A percentile compares a stretch with the other conserved stretches of the same genome.
Evolutionary conservation across 2,888 invertebrate genomes (phyloP).

Genomic region (Himalopsyche anomala): DNA sequence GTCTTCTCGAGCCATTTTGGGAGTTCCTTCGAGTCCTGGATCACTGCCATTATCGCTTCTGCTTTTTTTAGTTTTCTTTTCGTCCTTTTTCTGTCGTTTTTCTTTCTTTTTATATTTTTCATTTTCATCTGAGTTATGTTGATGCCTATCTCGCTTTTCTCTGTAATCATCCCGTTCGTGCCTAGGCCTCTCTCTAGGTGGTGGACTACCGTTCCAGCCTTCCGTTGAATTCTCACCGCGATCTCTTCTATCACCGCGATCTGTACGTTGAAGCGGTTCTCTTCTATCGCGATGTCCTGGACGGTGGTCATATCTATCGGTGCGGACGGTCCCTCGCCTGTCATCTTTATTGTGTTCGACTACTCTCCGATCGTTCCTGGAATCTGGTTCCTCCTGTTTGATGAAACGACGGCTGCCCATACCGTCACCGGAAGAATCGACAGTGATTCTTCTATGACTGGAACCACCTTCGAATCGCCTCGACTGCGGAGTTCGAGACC

Average conservation of each 20-base stretch:
- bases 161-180: slow-evolving; percentile 58
- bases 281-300: slow-evolving; percentile 43
- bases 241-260: slow-evolving; percentile 35
- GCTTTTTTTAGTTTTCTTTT: slow-evolving; percentile 68
- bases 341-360: slow-evolving; percentile 52
- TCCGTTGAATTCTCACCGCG: slow-evolving; percentile 10
- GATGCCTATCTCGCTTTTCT: slow-evolving; percentile 67
- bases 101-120: slow-evolving; percentile 67
- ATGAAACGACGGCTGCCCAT: neutral
- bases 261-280: neutral
- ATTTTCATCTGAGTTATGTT: slow-evolving; percentile 67
- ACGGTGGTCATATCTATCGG: slow-evolving; percentile 54
- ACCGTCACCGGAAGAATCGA: slow-evolving; percentile 71
- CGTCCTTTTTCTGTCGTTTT: slow-evolving; percentile 68
- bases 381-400: neutral
- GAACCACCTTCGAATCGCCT: slow-evolving; percentile 66
- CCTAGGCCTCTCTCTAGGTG: slow-evolving; percentile 19
- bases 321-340: neutral
- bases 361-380: slow-evolving; percentile 32
- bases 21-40: slow-evolving; percentile 44
- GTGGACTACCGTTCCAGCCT: slow-evolving; percentile 26
- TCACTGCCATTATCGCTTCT: slow-evolving; percentile 60
- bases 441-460: slow-evolving; percentile 74
- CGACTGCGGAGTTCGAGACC: slow-evolving; percentile 74
- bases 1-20: slow-evolving; percentile 67